Conservation (phyloP, 2,113 vertebrate species). For the Siphamia tubifer region DNA sequence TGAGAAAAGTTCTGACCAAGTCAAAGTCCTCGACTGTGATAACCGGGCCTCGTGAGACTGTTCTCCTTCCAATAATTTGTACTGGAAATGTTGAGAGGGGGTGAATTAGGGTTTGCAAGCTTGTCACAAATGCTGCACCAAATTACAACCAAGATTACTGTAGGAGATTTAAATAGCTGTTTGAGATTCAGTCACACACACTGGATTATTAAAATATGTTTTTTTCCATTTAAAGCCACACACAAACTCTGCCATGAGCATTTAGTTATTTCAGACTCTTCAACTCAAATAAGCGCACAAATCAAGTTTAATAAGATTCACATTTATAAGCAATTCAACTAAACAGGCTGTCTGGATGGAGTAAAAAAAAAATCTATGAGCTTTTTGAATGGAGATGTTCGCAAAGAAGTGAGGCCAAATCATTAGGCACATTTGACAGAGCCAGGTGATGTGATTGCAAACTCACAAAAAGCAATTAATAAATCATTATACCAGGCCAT, state of each 20-base stretch:
- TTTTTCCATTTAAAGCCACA: background rate
- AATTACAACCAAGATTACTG: slow-evolving; percentile 9
- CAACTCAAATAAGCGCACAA: slow-evolving; percentile 5
- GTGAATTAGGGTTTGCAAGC: background rate
- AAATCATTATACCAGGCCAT: slow-evolving; percentile 22
- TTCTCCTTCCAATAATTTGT: background rate
- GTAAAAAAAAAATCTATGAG: slow-evolving; percentile 17
- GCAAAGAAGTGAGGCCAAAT: slow-evolving; percentile 18
- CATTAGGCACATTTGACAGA: slow-evolving; percentile 37
- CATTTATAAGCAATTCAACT: too few relatives aligned
- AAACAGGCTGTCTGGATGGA: slow-evolving; percentile 1
- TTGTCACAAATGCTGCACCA: slow-evolving; percentile 25
- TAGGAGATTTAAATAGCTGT: background rate
- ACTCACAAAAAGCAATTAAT: slow-evolving; percentile 37
- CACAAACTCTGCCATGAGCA: background rate
- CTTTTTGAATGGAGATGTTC: slow-evolving; percentile 26
- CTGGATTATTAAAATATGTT: background rate
- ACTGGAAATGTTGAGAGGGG: background rate
- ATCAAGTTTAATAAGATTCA: slow-evolving; percentile 2
- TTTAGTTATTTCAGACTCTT: background rate
- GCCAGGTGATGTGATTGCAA: slow-evolving; percentile 35
- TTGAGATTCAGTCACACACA: background rate
- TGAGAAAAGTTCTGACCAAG: slow-evolving; percentile 17
- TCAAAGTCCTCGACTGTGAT: background rate
- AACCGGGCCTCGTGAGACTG: background rate